These are phyloP conservation scores for Calyptomena viridis DNA, from an alignment of 2,113 vertebrate genomes.

Conservation along the genomic window DNA sequence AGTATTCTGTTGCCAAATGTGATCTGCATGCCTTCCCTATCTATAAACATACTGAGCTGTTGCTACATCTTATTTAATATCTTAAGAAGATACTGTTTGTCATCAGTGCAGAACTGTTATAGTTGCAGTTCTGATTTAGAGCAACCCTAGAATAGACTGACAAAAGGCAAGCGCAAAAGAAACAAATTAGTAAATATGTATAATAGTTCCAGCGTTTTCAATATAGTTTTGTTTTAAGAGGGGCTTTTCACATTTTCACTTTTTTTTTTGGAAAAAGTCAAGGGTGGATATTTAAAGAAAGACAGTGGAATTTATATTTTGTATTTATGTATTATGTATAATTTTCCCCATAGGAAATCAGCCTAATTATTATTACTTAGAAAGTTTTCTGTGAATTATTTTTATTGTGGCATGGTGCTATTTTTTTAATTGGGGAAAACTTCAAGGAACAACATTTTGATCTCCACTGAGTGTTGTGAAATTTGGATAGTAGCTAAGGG, in stretches of 20 bases:
- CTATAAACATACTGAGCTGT: background rate
- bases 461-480: background rate
- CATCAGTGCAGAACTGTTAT: background rate
- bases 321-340: background rate
- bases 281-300: background rate
- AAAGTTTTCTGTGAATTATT: background rate
- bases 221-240: background rate
- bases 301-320: background rate
- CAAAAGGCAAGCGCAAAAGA: background rate
- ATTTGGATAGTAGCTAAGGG: no score
- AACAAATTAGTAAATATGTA: background rate
- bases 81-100: background rate
- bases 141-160: background rate
- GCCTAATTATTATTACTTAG: background rate
- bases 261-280: background rate
- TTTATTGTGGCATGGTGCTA: background rate
- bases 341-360: background rate
- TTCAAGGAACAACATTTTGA: background rate
- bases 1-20: background rate
- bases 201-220: background rate
- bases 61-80: background rate
- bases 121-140: background rate
- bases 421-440: background rate
- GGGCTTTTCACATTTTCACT: background rate
- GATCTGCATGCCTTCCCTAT: background rate